Percentiles rank a stretch among this genome's conserved stretches.
These are phyloP conservation scores for Hofmannophila pseudospretella DNA, from an alignment of 2,888 invertebrate species.

Conservation along the genomic window DNA sequence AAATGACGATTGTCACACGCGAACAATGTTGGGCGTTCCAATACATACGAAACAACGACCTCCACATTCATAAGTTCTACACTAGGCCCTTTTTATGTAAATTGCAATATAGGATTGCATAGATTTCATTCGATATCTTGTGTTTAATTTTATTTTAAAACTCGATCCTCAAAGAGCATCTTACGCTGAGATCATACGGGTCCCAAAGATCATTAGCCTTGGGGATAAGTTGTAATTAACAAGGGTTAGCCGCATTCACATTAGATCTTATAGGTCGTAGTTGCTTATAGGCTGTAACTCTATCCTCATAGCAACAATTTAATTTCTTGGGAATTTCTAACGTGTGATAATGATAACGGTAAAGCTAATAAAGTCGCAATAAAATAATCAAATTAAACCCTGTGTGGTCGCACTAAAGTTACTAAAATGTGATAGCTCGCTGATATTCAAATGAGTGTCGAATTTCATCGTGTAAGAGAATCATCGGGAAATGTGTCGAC, in stretches of 20 bases:
- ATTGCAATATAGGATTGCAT: conserved; percentile 1
- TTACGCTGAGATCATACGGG: too few species aligned
- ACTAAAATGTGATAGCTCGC: conserved; percentile 52
- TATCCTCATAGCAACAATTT: too few species aligned
- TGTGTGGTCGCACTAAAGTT: conserved; percentile 52
- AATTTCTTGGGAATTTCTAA: conserved; percentile 4
- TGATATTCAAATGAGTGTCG: conserved; percentile 57
- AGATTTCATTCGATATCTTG: background rate
- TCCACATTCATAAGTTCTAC: background rate
- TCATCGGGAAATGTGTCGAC: conserved; percentile 48
- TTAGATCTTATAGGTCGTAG: too few species aligned
- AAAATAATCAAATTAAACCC: conserved; percentile 10
- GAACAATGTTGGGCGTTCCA: conserved; percentile 21
- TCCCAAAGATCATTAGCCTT: too few species aligned
- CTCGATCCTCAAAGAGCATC: too few species aligned
- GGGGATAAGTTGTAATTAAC: too few species aligned
- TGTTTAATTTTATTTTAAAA: conserved; percentile 4
- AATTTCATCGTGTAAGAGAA: conserved; percentile 52
- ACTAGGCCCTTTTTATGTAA: conserved; percentile 5
- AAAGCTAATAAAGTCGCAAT: conserved; percentile 4
- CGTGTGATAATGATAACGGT: too few species aligned
- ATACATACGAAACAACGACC: conserved; percentile 14
- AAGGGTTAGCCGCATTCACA: too few species aligned
- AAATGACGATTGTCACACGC: conserved; percentile 39
- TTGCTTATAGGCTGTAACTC: too few species aligned